Evolutionary conservation across 2,888 invertebrate species (phyloP).

Genomic region (Tricholauxania praeusta): DNA sequence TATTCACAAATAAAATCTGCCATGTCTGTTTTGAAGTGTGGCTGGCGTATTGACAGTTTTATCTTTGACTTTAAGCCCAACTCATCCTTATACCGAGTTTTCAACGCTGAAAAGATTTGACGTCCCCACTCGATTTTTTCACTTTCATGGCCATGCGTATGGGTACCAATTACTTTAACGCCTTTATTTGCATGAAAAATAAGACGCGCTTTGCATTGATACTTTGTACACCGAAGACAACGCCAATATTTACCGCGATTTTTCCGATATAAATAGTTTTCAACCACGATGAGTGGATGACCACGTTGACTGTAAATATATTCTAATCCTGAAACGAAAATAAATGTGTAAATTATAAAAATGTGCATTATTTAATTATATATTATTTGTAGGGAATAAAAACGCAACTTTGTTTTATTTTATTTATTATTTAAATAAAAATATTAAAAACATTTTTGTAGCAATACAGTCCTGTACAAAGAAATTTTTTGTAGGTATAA

Average conservation of each 20-base stretch:
- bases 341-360: background rate
- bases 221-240: constrained; percentile 57
- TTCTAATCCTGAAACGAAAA: constrained; percentile 52
- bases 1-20: constrained; percentile 1
- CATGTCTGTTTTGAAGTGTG: constrained; percentile 48
- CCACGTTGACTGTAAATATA: constrained; percentile 60
- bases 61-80: constrained; percentile 38
- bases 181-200: constrained; percentile 52
- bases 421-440: too few relatives aligned
- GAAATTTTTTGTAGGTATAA: too few relatives aligned
- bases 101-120: constrained; percentile 42
- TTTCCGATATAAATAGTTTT: constrained; percentile 59
- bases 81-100: constrained; percentile 36
- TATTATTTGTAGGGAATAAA: too few relatives aligned
- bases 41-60: constrained; percentile 47
- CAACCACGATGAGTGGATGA: constrained; percentile 55
- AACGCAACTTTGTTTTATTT: too few relatives aligned
- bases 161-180: constrained; percentile 51
- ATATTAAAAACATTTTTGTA: too few relatives aligned
- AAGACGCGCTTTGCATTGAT: constrained; percentile 57
- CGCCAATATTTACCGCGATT: constrained; percentile 61
- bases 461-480: too few relatives aligned
- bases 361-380: background rate
- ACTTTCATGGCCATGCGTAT: constrained; percentile 57
- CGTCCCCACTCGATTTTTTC: constrained; percentile 57